Evolutionary conservation across 2,797 vertebrate species (phyloP).

Genomic region (Anomalospiza imberbis): DNA sequence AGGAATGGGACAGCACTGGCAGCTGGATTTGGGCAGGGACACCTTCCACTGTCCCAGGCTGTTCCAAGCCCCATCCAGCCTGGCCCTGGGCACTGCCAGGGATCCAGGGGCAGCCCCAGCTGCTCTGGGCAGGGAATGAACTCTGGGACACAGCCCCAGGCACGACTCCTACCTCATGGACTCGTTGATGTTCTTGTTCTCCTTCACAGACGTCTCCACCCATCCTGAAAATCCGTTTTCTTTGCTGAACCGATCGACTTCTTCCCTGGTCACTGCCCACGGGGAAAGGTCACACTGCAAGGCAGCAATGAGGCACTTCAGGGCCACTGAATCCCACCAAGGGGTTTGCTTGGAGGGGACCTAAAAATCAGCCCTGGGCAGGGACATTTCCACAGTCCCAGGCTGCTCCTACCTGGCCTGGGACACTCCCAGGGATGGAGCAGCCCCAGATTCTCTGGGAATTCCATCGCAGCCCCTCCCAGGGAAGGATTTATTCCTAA

Average conservation of each 20-base stretch:
- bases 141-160: background rate
- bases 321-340: background rate
- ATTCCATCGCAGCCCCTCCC: too few relatives aligned
- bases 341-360: too few relatives aligned
- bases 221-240: slow-evolving; percentile 83
- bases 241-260: slow-evolving; percentile 82
- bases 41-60: background rate
- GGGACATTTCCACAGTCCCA: background rate
- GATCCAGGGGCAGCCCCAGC: background rate
- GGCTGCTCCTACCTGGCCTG: too few relatives aligned
- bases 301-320: background rate
- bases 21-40: background rate
- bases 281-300: slow-evolving; percentile 82
- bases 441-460: too few relatives aligned
- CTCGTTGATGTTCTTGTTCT: slow-evolving; percentile 85
- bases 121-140: background rate
- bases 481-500: too few relatives aligned
- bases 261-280: slow-evolving; percentile 77
- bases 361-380: background rate
- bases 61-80: background rate
- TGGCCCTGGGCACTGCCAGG: background rate
- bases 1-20: background rate
- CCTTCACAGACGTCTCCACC: slow-evolving; percentile 89
- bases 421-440: too few relatives aligned
- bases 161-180: slow-evolving; percentile 78